phyloP scores from a whole-genome alignment of 2,797 vertebrate species.

The Oryzias dopingdopingensis region DNA sequence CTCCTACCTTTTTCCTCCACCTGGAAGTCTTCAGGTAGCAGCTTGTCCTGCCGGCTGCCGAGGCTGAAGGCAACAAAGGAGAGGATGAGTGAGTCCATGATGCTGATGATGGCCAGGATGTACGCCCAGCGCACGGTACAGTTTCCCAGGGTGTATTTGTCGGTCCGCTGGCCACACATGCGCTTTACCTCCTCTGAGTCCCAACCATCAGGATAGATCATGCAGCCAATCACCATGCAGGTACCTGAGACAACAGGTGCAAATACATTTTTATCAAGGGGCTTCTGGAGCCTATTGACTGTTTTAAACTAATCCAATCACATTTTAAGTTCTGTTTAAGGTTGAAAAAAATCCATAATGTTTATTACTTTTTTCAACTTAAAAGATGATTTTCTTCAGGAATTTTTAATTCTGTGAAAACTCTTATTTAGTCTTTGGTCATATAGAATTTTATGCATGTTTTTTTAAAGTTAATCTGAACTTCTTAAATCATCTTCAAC shows the following conservation, averaged over 20 bases:
- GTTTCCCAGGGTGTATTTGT: constrained; percentile 94
- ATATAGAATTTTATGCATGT: too few species aligned
- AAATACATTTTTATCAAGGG: not conserved
- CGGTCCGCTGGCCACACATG: constrained; percentile 93
- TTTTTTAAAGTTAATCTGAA: too few species aligned
- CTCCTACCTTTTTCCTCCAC: constrained; percentile 85
- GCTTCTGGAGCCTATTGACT: too few species aligned
- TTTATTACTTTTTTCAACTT: too few species aligned
- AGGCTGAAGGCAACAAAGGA: constrained; percentile 93
- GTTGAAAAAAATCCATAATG: too few species aligned
- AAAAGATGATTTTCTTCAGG: too few species aligned
- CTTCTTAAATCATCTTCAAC: too few species aligned
- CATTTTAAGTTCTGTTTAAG: too few species aligned
- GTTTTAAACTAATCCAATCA: too few species aligned
- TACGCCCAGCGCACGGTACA: constrained; percentile 98
- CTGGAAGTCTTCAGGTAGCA: constrained; percentile 93
- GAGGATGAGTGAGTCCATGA: constrained; percentile 91
- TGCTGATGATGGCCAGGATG: constrained; percentile 97
- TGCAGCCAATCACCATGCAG: constrained; percentile 92
- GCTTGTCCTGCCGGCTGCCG: constrained; percentile 92
- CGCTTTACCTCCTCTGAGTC: constrained; percentile 90
- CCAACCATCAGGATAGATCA: constrained; percentile 98
- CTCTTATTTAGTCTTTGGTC: too few species aligned
- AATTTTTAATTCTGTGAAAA: too few species aligned
- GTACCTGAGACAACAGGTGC: constrained; percentile 75